Evolutionary conservation across 2,797 vertebrate genomes (phyloP).

Genomic region (Knipowitschia caucasica): DNA sequence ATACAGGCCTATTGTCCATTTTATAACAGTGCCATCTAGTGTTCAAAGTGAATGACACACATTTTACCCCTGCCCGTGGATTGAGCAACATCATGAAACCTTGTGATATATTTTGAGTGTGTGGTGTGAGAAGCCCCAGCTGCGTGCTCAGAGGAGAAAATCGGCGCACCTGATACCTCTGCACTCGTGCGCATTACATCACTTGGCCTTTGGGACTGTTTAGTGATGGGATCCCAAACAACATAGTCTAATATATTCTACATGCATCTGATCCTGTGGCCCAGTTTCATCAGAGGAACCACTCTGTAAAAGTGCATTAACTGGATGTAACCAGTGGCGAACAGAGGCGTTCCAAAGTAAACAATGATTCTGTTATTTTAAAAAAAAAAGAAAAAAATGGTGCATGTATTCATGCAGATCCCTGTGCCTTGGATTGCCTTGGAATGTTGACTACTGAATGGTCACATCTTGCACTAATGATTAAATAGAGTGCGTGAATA

Average conservation of each 20-base stretch:
- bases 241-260: slow-evolving; percentile 6
- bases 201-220: slow-evolving; percentile 13
- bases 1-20: slow-evolving; percentile 3
- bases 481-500: no score
- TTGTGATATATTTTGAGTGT: background rate
- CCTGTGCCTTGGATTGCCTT: no score
- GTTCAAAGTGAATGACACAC: background rate
- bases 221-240: background rate
- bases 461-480: no score
- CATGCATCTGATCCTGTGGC: slow-evolving; percentile 7
- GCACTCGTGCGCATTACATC: slow-evolving; percentile 12
- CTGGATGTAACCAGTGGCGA: no score
- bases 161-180: slow-evolving; percentile 30
- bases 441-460: no score
- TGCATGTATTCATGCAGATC: no score
- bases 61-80: background rate
- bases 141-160: background rate
- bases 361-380: no score
- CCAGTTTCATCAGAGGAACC: no score
- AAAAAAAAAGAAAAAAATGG: no score
- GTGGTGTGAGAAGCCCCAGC: slow-evolving; percentile 5
- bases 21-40: slow-evolving; percentile 4
- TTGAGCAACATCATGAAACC: background rate
- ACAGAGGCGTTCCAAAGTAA: no score
- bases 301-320: background rate